phyloP scores from a whole-genome alignment of 2,888 invertebrate species.

The Octonoba sinensis region DNA sequence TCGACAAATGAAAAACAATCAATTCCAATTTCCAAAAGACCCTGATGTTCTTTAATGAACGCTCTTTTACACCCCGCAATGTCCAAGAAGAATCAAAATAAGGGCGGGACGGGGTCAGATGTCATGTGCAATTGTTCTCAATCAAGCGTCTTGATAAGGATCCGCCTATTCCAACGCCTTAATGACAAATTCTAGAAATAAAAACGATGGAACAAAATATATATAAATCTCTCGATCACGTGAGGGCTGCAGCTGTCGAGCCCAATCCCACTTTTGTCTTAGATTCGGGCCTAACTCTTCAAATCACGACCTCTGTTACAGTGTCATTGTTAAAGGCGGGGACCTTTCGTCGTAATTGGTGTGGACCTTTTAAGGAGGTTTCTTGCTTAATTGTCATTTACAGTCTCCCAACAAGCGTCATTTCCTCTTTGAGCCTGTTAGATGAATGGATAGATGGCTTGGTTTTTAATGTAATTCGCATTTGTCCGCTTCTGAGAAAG shows the following conservation, averaged over 20 bases:
- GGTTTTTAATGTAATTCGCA: constrained; percentile 59
- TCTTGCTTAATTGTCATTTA: constrained; percentile 59
- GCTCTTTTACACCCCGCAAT: no score
- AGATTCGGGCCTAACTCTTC: constrained; percentile 11
- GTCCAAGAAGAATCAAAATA: constrained; percentile 9
- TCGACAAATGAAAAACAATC: no score
- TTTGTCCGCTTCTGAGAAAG: constrained; percentile 16
- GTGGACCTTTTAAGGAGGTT: constrained; percentile 58
- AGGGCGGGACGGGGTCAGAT: constrained; percentile 41
- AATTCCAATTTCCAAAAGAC: no score
- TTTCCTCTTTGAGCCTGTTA: constrained; percentile 54
- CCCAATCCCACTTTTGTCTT: constrained; percentile 41
- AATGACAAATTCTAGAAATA: constrained; percentile 44
- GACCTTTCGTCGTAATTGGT: constrained; percentile 38
- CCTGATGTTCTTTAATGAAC: no score
- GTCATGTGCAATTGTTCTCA: constrained; percentile 37
- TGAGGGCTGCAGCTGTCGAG: constrained; percentile 31
- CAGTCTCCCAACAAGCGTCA: constrained; percentile 22
- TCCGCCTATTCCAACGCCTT: constrained; percentile 50
- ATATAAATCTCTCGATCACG: constrained; percentile 16
- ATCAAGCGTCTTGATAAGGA: constrained; percentile 40
- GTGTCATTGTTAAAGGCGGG: constrained; percentile 34
- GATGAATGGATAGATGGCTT: constrained; percentile 25
- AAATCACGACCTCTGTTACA: constrained; percentile 56
- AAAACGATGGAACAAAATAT: constrained; percentile 19